Conservation (phyloP, 2,113 vertebrate genomes). For the Connochaetes taurinus region DNA sequence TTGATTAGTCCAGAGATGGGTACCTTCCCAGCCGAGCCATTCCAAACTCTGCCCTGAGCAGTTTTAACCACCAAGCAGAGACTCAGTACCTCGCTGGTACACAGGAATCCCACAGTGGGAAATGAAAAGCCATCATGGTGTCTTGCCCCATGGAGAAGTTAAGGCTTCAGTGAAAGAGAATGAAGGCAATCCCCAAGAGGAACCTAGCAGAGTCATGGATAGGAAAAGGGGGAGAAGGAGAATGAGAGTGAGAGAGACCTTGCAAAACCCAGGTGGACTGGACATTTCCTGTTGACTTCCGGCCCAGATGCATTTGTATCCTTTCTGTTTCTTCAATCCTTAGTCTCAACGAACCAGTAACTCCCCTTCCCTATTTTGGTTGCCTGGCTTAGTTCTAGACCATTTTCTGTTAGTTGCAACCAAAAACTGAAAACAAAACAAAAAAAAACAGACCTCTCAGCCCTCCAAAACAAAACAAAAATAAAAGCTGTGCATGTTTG, state of each 20-base stretch:
- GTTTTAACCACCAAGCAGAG: neutral
- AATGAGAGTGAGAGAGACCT: neutral
- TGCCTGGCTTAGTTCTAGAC: neutral
- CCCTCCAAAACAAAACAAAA: neutral
- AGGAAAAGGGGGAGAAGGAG: neutral
- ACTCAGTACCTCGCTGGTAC: neutral
- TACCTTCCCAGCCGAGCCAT: neutral
- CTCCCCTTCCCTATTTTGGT: neutral
- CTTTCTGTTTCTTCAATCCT: neutral
- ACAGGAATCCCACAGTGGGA: neutral
- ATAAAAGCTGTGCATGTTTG: neutral
- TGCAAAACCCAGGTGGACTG: neutral
- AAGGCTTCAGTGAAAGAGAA: neutral
- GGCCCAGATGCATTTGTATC: neutral
- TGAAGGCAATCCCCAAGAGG: neutral
- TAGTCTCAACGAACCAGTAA: neutral
- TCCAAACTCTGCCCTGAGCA: neutral
- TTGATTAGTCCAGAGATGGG: neutral
- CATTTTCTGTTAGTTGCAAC: neutral
- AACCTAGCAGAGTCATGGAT: neutral
- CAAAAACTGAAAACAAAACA: neutral
- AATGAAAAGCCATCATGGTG: neutral
- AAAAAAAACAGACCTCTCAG: neutral
- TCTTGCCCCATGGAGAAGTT: neutral
- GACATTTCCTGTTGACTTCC: neutral